Conservation (phyloP, 2,113 vertebrate genomes). For the Microtus montanus region DNA sequence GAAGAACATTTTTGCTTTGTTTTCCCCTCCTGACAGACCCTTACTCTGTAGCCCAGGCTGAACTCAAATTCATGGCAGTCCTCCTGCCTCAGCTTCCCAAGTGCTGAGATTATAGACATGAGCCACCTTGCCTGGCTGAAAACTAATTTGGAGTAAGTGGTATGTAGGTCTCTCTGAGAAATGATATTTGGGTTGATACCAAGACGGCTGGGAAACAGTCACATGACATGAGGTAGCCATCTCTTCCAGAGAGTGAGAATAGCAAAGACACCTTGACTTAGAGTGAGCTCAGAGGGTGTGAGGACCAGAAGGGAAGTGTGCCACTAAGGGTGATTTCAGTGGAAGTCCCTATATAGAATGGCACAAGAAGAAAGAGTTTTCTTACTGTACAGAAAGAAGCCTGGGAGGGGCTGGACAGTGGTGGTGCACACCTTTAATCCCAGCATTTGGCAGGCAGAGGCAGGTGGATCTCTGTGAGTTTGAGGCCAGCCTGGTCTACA, state of each 20-base stretch:
- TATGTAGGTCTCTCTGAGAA: constrained; percentile 20
- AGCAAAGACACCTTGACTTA: not conserved
- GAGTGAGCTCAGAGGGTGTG: not conserved
- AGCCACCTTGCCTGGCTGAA: not conserved
- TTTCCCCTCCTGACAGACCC: not conserved
- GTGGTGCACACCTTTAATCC: no score
- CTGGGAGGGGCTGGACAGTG: not conserved
- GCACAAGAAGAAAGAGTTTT: not conserved
- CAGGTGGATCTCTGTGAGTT: no score
- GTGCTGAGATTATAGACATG: not conserved
- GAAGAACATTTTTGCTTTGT: not conserved
- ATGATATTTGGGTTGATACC: constrained; percentile 17
- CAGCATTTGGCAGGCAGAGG: no score
- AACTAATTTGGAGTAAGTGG: not conserved
- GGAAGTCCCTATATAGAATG: constrained; percentile 27
- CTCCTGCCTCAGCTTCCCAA: not conserved
- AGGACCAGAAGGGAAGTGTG: not conserved
- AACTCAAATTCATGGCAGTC: not conserved
- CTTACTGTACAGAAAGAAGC: constrained; percentile 12
- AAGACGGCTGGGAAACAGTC: not conserved
- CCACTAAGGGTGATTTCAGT: not conserved
- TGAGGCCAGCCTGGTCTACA: no score
- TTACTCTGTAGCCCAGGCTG: not conserved
- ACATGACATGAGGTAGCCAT: not conserved
- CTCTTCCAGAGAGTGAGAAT: not conserved